A percentile compares a stretch with the other conserved stretches of the same genome.
Conservation (phyloP, 2,888 invertebrate species). For the Apotomis turbidana region DNA sequence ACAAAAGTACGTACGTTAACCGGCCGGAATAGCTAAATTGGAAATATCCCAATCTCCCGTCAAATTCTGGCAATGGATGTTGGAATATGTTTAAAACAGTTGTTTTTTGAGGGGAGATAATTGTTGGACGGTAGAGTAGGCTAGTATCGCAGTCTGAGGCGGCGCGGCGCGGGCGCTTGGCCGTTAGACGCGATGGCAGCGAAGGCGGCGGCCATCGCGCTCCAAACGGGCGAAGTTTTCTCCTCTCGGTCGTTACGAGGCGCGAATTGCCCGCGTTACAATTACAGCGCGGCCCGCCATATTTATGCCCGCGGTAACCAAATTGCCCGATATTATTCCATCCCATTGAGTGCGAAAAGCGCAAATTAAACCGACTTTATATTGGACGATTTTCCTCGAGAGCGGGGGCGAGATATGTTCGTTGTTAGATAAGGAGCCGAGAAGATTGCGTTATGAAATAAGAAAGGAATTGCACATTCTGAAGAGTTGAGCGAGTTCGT, state of each 20-base stretch:
- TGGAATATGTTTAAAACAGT: no score
- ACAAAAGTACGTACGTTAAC: no score
- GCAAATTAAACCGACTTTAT: constrained; percentile 85
- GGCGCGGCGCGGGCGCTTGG: constrained; percentile 44
- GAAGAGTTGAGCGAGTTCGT: constrained; percentile 70
- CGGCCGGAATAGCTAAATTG: no score
- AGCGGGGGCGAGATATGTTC: constrained; percentile 81
- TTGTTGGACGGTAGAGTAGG: not conserved
- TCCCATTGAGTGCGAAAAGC: constrained; percentile 85
- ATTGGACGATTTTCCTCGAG: constrained; percentile 82
- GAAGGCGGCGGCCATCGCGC: constrained; percentile 58
- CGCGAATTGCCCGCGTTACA: constrained; percentile 83
- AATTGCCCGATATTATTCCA: constrained; percentile 84
- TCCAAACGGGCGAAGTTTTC: constrained; percentile 80
- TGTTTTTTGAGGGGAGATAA: not conserved
- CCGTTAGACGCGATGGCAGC: constrained; percentile 42
- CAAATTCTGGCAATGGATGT: no score
- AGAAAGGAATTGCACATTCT: constrained; percentile 78
- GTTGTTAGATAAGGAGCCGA: constrained; percentile 79
- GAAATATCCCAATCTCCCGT: no score
- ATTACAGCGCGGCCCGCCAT: constrained; percentile 81
- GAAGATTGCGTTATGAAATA: constrained; percentile 84
- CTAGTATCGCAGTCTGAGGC: constrained; percentile 43
- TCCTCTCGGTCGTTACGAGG: constrained; percentile 80
- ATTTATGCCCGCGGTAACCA: constrained; percentile 84